These are phyloP conservation scores for Scatophagus argus DNA, from an alignment of 2,113 vertebrate genomes.

Conservation along the genomic window DNA sequence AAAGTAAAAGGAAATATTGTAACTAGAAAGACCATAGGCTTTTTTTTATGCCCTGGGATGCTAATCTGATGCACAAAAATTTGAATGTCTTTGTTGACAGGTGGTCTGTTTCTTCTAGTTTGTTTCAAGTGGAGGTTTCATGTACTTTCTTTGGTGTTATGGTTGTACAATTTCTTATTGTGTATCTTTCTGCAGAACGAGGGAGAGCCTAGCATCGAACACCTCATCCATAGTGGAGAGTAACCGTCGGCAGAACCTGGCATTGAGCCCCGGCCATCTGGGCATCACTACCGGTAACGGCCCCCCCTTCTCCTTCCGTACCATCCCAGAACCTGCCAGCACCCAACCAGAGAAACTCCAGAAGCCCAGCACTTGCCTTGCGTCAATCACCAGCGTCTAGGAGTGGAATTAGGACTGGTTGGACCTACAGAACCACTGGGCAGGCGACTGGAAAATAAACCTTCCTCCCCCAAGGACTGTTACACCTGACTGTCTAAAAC, in stretches of 20 bases:
- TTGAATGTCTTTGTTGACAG: background rate
- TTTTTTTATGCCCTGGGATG: too few species aligned
- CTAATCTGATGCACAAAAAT: background rate
- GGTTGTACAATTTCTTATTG: background rate
- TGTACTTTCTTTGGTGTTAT: background rate
- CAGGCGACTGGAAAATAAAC: conserved; percentile 25
- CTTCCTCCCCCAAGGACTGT: conserved; percentile 54
- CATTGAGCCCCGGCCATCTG: conserved; percentile 93
- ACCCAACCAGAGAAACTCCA: conserved; percentile 94
- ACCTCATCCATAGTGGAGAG: conserved; percentile 99
- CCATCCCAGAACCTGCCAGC: conserved; percentile 88
- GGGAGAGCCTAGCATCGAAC: conserved; percentile 98
- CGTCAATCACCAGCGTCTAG: conserved; percentile 98
- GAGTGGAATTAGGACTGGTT: conserved; percentile 8
- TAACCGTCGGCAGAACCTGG: conserved; percentile 94
- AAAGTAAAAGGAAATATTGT: too few species aligned
- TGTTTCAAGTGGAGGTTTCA: background rate
- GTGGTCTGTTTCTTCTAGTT: background rate
- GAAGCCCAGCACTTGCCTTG: conserved; percentile 94
- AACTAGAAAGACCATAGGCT: too few species aligned
- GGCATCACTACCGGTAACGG: conserved; percentile 83
- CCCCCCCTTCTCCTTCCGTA: conserved; percentile 91
- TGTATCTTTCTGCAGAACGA: conserved; percentile 85
- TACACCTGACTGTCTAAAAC: conserved; percentile 46
- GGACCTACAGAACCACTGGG: background rate